phyloP scores from a whole-genome alignment of 2,113 vertebrate species.

The Calyptomena viridis region DNA sequence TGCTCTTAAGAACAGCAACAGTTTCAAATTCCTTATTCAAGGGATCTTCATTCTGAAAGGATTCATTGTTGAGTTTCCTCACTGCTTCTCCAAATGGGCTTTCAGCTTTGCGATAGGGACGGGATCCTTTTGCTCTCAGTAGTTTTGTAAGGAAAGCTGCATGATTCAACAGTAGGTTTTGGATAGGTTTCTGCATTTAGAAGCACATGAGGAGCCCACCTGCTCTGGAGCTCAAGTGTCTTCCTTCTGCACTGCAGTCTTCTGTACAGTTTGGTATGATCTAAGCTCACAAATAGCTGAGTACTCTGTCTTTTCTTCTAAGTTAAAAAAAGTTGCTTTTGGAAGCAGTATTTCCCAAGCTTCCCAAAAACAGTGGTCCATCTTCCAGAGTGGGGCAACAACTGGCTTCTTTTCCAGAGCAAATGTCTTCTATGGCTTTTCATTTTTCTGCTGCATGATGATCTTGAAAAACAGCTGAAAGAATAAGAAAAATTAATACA shows the following conservation, averaged over 20 bases:
- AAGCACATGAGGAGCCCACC: conserved; percentile 37
- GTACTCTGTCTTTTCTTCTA: conserved; percentile 35
- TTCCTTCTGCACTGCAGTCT: conserved; percentile 24
- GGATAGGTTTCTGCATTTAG: conserved; percentile 33
- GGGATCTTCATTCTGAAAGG: conserved; percentile 24
- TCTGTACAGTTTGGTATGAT: background rate
- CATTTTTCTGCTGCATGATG: conserved; percentile 81
- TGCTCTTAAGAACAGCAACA: background rate
- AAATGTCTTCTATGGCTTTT: conserved; percentile 67
- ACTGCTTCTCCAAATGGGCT: background rate
- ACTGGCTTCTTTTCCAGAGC: conserved; percentile 62
- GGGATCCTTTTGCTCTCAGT: conserved; percentile 1
- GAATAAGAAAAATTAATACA: conserved; percentile 38
- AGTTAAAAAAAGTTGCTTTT: conserved; percentile 54
- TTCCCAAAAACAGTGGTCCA: conserved; percentile 66
- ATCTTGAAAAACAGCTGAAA: conserved; percentile 68
- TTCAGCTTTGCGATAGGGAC: background rate
- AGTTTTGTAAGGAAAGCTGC: conserved; percentile 31
- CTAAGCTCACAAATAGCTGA: background rate
- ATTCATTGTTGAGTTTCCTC: conserved; percentile 36
- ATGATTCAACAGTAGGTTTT: background rate
- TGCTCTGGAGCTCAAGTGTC: conserved; percentile 37
- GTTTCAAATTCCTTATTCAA: conserved; percentile 55
- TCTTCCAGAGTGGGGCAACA: conserved; percentile 61
- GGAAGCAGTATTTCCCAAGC: conserved; percentile 65